Conservation (phyloP, 2,888 invertebrate genomes). For the Zygogramma bicolorata region DNA sequence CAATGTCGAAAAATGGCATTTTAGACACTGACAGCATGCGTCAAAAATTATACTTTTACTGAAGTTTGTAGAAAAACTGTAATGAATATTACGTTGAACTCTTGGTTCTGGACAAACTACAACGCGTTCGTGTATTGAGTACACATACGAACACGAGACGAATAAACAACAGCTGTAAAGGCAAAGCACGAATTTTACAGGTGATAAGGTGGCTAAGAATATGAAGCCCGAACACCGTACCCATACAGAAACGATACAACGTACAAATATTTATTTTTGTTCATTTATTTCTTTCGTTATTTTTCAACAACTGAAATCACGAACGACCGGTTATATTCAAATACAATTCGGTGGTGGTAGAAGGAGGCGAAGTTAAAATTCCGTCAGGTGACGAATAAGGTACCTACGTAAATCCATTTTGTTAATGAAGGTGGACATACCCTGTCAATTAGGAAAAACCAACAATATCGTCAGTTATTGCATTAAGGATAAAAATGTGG, state of each 20-base stretch:
- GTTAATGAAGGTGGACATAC: slow-evolving; percentile 11
- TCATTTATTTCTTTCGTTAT: background rate
- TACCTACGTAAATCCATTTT: background rate
- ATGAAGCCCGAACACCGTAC: background rate
- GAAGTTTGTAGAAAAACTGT: no score
- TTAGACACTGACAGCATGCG: no score
- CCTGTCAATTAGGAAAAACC: slow-evolving; percentile 1
- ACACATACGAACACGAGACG: background rate
- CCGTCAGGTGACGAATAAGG: background rate
- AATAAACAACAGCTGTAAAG: background rate
- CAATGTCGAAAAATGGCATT: no score
- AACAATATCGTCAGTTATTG: slow-evolving; percentile 13
- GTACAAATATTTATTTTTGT: no score
- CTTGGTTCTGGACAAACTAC: background rate
- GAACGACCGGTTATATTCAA: background rate
- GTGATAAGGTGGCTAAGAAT: background rate
- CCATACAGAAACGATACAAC: no score
- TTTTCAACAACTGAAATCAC: background rate
- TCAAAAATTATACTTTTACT: no score
- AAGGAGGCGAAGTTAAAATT: background rate
- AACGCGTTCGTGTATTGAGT: background rate
- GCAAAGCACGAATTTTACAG: background rate
- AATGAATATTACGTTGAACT: no score
- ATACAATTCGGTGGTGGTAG: background rate
- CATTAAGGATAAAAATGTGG: slow-evolving; percentile 16